Evolutionary conservation across 2,888 invertebrate genomes (phyloP), one percentile per base, ranked within the genome.

Genomic region (Polia nebulosa): DNA sequence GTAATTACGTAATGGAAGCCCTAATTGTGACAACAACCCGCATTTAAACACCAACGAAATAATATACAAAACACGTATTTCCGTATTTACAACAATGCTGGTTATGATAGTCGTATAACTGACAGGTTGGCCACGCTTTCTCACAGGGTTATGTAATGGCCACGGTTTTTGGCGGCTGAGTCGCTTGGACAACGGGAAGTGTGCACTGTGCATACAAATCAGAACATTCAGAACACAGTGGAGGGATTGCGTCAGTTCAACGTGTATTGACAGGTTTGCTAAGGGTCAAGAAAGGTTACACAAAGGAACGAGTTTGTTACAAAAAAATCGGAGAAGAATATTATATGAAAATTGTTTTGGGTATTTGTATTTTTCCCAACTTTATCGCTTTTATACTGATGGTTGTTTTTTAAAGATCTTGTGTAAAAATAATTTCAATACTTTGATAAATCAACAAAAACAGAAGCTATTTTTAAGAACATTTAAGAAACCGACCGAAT

Each of bases 81-180:
- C 81, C 81, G 72, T 80, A 75, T 58, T 39, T 58, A 67, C 59
- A 66, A 75, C 72, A 74, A 68, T 68, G 20, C 44, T 47, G 52
- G 77, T 72, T 78, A 71, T 80, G 68, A 69, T 72, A 59, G 32
- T 70, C 64, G 63, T 80, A 78, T 78, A 78, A 82, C 76, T 74
- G 80, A 74, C 74, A 65, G 45, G 25, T 81, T 76, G 60, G 84
- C 75, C 65, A 80, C 84, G 78, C 84, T 85, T 85, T 85, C 84
- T 74, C 85, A 83, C 59, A 47, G 25, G 20, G 15, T 85, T 85
- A 77, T 62, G 71, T 74, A 84, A 83, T 60, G 13, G 29, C 47
- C 13, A 27, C 57, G 39, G 66, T 60, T 82, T 83, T 80, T 64
- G 70, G 63, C 65, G 68, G 58, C 62, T 47, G 13, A 8, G 32